Conservation (phyloP, 2,888 invertebrate species). For the Emmelina monodactyla region DNA sequence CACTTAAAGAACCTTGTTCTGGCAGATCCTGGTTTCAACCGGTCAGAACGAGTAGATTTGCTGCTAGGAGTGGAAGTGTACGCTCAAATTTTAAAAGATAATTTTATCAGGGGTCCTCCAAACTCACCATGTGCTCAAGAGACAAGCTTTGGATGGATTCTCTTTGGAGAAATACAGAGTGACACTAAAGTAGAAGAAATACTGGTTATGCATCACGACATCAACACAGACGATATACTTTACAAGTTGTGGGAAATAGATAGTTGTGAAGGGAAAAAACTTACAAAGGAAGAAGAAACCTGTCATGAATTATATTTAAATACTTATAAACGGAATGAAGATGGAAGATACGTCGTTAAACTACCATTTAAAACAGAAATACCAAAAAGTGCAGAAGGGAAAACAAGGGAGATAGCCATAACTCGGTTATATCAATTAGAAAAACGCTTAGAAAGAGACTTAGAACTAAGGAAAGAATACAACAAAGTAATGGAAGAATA, state of each 20-base stretch:
- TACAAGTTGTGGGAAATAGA: background rate
- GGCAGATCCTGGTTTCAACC: slow-evolving; percentile 15
- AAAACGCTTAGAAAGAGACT: too few species aligned
- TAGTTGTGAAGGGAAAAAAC: background rate
- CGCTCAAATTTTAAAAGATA: slow-evolving; percentile 12
- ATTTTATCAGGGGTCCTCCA: slow-evolving; percentile 16
- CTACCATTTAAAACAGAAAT: too few species aligned
- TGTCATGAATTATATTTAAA: too few species aligned
- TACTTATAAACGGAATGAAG: too few species aligned
- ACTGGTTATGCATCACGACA: slow-evolving; percentile 7
- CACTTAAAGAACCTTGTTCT: slow-evolving; percentile 13
- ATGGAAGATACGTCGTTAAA: too few species aligned
- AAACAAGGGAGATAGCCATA: too few species aligned
- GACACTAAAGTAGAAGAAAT: slow-evolving; percentile 1
- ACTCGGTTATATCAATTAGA: too few species aligned
- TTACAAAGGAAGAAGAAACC: too few species aligned
- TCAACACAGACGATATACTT: slow-evolving; percentile 1
- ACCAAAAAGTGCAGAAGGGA: too few species aligned
- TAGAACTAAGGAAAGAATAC: too few species aligned
- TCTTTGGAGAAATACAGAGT: slow-evolving; percentile 13
- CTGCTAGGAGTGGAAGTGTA: slow-evolving; percentile 17
- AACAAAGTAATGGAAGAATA: too few species aligned
- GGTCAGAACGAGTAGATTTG: slow-evolving; percentile 17
- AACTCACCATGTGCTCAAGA: slow-evolving; percentile 16
- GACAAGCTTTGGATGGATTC: slow-evolving; percentile 16